Evolutionary conservation across 2,797 vertebrate genomes (phyloP).

Genomic region (Poeciliopsis paucimaculata): DNA sequence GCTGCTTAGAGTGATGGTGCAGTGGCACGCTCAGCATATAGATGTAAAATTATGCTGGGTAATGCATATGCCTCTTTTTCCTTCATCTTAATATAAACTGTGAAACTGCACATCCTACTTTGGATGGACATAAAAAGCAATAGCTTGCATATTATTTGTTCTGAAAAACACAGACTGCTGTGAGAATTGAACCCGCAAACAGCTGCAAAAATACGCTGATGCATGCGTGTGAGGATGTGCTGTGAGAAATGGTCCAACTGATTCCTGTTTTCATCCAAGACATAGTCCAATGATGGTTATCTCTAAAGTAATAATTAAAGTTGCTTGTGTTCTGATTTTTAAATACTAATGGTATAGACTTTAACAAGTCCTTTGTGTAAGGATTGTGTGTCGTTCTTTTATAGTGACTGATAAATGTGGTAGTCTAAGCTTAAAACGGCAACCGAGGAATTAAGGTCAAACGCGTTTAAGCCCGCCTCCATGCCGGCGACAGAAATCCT

Average conservation of each 20-base stretch:
- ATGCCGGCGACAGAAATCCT: constrained; percentile 15
- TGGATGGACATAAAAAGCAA: not conserved
- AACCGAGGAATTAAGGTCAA: constrained; percentile 51
- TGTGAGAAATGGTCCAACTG: not conserved
- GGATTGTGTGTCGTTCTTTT: not conserved
- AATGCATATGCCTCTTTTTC: not conserved
- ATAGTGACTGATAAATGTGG: not conserved
- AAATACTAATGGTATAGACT: not conserved
- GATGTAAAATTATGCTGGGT: constrained; percentile 15
- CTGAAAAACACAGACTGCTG: not conserved
- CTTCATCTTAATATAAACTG: not conserved
- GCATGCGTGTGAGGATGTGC: not conserved
- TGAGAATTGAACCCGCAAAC: not conserved
- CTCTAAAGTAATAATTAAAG: not conserved
- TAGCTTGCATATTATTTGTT: not conserved
- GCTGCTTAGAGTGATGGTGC: constrained; percentile 50
- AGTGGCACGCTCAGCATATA: constrained; percentile 15
- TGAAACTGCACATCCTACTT: not conserved
- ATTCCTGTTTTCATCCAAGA: not conserved
- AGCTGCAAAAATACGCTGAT: not conserved
- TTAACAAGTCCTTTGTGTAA: not conserved
- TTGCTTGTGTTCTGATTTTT: not conserved
- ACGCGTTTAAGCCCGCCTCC: constrained; percentile 17
- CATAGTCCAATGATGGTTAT: not conserved
- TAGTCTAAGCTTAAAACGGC: constrained; percentile 47